phyloP scores from a whole-genome alignment of 2,113 vertebrate genomes.

The Mionectes macconnelli region DNA sequence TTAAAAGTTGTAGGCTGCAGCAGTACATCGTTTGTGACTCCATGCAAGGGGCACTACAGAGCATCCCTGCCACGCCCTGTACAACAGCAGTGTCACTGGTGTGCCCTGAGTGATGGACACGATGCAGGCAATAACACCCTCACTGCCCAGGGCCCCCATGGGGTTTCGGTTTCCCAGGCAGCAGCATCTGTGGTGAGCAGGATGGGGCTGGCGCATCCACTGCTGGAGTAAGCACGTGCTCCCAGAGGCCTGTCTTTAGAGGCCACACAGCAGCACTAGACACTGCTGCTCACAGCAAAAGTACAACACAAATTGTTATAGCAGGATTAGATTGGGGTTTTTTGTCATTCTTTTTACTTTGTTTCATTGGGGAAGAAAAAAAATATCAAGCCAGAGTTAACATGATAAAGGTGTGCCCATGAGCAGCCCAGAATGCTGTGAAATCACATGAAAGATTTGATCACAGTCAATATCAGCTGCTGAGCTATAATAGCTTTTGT shows the following conservation, averaged over 20 bases:
- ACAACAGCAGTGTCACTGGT: not conserved
- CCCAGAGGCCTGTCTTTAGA: not conserved
- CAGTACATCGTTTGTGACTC: not conserved
- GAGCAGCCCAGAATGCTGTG: conserved; percentile 48
- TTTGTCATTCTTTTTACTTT: not conserved
- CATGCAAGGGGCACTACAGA: not conserved
- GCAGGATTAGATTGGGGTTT: not conserved
- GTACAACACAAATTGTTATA: not conserved
- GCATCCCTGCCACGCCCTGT: not conserved
- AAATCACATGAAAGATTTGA: conserved; percentile 67
- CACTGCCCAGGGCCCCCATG: rapidly evolving
- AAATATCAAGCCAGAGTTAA: not conserved
- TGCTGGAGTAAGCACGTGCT: not conserved
- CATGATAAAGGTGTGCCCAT: not conserved
- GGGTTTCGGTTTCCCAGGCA: not conserved
- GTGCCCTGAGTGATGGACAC: rapidly evolving
- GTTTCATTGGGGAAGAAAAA: not conserved
- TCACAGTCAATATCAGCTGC: conserved; percentile 49
- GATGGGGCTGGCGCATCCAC: not conserved
- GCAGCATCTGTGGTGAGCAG: not conserved
- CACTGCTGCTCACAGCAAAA: not conserved
- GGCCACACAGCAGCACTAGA: not conserved
- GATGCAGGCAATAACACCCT: not conserved
- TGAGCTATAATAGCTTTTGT: conserved; percentile 61
- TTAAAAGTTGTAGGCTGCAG: not conserved